A percentile compares a stretch with the other conserved stretches of the same genome.
phyloP scores from a whole-genome alignment of 2,113 vertebrate species.

The Gopherus evgoodei region DNA sequence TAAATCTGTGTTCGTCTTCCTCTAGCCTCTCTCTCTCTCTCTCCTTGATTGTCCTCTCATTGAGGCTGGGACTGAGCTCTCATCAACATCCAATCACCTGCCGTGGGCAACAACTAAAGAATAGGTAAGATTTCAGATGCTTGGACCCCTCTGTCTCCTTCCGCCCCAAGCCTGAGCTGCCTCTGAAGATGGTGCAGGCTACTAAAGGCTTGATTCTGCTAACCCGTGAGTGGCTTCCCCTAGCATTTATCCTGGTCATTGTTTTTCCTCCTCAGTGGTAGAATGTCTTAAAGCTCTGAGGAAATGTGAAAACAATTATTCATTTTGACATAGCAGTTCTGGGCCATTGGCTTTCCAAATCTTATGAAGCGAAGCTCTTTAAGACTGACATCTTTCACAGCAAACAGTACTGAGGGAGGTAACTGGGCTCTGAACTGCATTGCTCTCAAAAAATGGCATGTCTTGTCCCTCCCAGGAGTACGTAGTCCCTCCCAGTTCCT shows the following conservation, averaged over 20 bases:
- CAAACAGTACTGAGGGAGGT: background rate
- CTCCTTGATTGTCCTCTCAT: background rate
- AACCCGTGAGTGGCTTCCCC: fast-evolving
- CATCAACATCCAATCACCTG: background rate
- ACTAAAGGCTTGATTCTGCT: background rate
- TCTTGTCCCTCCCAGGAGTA: fast-evolving
- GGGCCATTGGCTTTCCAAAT: background rate
- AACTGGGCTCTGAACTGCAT: background rate
- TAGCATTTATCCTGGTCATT: background rate
- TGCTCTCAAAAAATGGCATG: background rate
- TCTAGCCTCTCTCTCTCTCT: background rate
- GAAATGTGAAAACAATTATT: slow-evolving; percentile 1
- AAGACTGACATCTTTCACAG: slow-evolving; percentile 27
- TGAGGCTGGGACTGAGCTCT: background rate
- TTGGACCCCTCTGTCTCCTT: background rate
- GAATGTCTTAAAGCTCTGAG: background rate
- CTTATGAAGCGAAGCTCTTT: background rate
- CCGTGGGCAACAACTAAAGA: background rate
- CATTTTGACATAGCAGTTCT: background rate
- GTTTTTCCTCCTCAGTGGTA: background rate
- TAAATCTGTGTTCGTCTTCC: background rate
- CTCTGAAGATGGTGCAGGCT: background rate
- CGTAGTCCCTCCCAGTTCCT: fast-evolving
- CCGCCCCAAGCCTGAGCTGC: background rate
- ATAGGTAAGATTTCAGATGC: background rate